Conservation (phyloP, 2,888 invertebrate species). For the Campoplex nolae region DNA sequence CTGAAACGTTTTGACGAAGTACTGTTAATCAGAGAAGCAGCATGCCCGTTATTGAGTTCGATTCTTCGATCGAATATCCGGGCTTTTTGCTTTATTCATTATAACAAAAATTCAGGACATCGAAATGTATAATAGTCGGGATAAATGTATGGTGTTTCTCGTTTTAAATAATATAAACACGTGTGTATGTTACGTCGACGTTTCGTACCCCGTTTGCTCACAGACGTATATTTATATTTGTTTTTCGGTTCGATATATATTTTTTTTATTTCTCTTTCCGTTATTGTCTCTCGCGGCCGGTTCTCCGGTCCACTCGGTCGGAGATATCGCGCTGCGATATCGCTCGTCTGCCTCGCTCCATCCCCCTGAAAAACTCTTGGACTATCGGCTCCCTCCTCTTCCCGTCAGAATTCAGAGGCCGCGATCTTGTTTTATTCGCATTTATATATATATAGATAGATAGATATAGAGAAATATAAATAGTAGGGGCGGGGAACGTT, state of each 20-base stretch:
- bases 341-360: conserved; percentile 70
- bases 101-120: not conserved
- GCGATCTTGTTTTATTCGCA: conserved; percentile 39
- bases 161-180: conserved; percentile 13
- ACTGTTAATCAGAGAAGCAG: conserved; percentile 35
- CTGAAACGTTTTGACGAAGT: conserved; percentile 24
- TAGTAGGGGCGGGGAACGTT: conserved; percentile 3
- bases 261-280: conserved; percentile 47
- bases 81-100: not conserved
- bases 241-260: conserved; percentile 37
- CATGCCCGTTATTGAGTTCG: conserved; percentile 27
- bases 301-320: conserved; percentile 61
- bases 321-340: conserved; percentile 78
- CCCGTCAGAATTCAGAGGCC: conserved; percentile 17
- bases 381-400: conserved; percentile 31
- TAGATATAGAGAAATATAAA: not conserved
- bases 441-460: not conserved
- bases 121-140: too few species aligned
- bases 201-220: not conserved
- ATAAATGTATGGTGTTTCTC: not conserved
- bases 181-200: not conserved
- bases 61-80: conserved; percentile 37
- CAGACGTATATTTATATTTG: conserved; percentile 26
- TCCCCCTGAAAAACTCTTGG: conserved; percentile 32
- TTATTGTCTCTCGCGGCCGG: conserved; percentile 62